These are phyloP conservation scores for Poliocrania exsul DNA, from an alignment of 2,797 vertebrate genomes.

Conservation along the genomic window DNA sequence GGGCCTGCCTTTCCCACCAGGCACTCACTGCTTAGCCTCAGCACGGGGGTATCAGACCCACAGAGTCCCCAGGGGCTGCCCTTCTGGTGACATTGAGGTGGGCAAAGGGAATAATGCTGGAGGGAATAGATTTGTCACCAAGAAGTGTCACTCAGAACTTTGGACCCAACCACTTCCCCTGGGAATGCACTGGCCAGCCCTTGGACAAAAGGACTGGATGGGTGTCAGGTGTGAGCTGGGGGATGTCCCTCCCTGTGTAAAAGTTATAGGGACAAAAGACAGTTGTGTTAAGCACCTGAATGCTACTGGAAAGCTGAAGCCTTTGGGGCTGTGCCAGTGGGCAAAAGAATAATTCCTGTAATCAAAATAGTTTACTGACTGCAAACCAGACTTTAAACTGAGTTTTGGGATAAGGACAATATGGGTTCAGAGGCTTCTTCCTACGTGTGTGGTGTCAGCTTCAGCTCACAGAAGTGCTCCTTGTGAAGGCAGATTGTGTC, in stretches of 20 bases:
- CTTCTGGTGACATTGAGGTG: constrained; percentile 56
- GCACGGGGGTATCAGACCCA: neutral
- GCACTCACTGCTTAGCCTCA: neutral
- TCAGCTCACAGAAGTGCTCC: neutral
- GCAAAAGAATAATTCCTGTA: neutral
- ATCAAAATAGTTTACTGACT: neutral
- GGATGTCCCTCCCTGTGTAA: neutral
- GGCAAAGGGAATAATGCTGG: neutral
- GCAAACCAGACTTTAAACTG: neutral
- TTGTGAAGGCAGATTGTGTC: neutral
- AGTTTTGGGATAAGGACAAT: neutral
- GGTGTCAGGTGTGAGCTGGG: neutral
- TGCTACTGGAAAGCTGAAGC: neutral
- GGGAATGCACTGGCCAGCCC: neutral
- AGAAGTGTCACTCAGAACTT: neutral
- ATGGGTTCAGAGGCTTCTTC: neutral
- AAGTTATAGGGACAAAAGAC: neutral
- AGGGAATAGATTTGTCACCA: neutral
- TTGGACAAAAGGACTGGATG: neutral
- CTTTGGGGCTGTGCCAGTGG: neutral
- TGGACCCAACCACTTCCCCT: neutral
- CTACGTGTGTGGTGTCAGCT: accelerated
- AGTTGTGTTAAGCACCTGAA: neutral
- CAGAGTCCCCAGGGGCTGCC: neutral
- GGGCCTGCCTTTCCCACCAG: constrained; percentile 1